phyloP scores from a whole-genome alignment of 2,113 vertebrate species.

The Paratilapia polleni region DNA sequence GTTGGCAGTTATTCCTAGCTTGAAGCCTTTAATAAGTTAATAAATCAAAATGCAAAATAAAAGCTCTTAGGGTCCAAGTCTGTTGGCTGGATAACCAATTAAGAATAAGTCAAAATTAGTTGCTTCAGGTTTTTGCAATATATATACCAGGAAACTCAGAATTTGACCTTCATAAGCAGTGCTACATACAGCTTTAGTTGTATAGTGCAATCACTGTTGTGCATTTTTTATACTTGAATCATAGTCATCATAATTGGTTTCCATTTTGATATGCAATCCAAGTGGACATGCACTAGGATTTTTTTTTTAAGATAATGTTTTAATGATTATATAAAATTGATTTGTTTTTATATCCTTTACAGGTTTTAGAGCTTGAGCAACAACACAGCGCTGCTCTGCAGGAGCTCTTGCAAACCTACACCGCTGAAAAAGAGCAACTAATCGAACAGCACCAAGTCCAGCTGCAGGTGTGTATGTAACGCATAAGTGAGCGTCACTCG shows the following conservation, averaged over 20 bases:
- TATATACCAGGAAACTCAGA: background rate
- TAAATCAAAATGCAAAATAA: background rate
- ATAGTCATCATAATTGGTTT: too few species aligned
- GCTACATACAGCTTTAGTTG: too few species aligned
- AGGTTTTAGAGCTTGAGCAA: slow-evolving; percentile 81
- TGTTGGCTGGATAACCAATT: background rate
- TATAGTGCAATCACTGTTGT: too few species aligned
- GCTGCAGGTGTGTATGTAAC: slow-evolving; percentile 78
- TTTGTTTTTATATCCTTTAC: background rate
- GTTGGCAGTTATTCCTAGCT: background rate
- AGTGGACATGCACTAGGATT: too few species aligned
- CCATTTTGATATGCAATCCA: too few species aligned
- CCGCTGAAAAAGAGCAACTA: slow-evolving; percentile 75
- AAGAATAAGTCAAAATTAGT: too few species aligned
- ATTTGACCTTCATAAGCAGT: background rate
- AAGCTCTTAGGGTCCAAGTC: background rate
- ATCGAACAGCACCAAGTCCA: slow-evolving; percentile 77
- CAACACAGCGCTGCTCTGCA: slow-evolving; percentile 80
- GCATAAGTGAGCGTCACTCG: background rate
- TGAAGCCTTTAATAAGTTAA: background rate
- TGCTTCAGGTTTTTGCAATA: too few species aligned
- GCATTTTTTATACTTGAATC: too few species aligned
- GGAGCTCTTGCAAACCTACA: slow-evolving; percentile 74
- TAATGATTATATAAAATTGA: background rate
- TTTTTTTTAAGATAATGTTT: background rate